Base-by-base conservation (phyloP, 2,113 vertebrate species). In the Callipepla squamata region DNA sequence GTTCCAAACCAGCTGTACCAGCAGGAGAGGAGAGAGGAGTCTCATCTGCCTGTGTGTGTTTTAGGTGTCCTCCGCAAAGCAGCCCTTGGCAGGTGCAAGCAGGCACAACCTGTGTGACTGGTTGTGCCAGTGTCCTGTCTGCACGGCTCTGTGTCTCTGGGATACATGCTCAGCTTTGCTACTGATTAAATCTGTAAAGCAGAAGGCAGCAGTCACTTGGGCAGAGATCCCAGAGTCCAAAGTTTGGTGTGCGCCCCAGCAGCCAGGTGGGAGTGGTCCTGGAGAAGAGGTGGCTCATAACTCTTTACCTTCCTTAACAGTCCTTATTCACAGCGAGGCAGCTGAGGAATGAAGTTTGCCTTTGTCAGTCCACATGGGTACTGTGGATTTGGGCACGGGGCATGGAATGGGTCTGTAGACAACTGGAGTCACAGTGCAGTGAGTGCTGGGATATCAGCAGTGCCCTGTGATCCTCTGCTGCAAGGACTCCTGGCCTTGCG, bases 331-430 rank as follows among this genome's bases (percentile, higher is more conserved):
- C 28, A 66, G 28, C 1, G 7, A 81, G 42, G 13, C 11, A 38
- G 30, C 30, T 34, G 23, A 74, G 38, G 48, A 44, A 42, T 11
- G 34, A 69, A 82, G 72, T n/a, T 8, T 9, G 20, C 48, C 53
- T 36, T 26, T 34, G 10, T 67, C 0, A 5, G 55, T n/a, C 5
- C 51, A 8, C 6, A 30, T 30, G 10, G 32, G n/a, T 8, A 13
- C 18, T 68, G 21, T 1, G 2, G 5, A 5, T 2, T 15, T 0
- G 2, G 38, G 26, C 44, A 8, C 23, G 23, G 23, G 13, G 34
- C 73, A 72, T 26, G 30, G n/a, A 72, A 21, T 21, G 25, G 7
- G 3, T 44, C 45, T 81, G 40, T 11, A 34, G 47, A 9, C 70
- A 13, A 66, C 17, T 38, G 42, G 9, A 19, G 28, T 30, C 19